A percentile compares a stretch with the other conserved stretches of the same genome.
Evolutionary conservation across 2,113 vertebrate species (phyloP).

Genomic region (Delphinus delphis): DNA sequence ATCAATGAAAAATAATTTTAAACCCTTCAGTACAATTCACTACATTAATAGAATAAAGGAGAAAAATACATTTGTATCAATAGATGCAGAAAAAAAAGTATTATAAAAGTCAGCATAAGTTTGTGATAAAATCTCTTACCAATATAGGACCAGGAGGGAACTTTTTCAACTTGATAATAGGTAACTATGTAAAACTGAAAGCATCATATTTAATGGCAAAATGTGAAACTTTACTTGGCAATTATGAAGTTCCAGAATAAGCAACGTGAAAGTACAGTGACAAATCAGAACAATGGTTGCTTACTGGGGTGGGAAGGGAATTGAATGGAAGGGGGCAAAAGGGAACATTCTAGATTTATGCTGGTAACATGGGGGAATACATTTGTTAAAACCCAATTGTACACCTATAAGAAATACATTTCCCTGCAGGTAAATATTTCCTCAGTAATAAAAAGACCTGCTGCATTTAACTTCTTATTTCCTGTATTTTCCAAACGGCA

Average conservation of each 20-base stretch:
- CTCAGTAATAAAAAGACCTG: neutral
- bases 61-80: neutral
- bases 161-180: neutral
- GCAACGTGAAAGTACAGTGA: no score
- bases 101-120: neutral
- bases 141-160: neutral
- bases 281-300: neutral
- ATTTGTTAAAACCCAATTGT: neutral
- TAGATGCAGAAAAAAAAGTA: neutral
- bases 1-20: neutral
- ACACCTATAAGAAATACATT: neutral
- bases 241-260: neutral
- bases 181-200: neutral
- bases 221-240: neutral
- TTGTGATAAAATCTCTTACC: neutral
- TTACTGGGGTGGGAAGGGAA: no score
- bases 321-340: neutral
- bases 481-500: neutral
- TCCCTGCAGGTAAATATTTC: neutral
- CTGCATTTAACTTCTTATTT: neutral
- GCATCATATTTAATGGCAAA: neutral
- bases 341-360: no score
- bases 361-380: neutral
- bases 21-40: neutral
- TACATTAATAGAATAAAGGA: neutral